phyloP scores from a whole-genome alignment of 2,797 vertebrate genomes.

The Gadopsis bispinosus region DNA sequence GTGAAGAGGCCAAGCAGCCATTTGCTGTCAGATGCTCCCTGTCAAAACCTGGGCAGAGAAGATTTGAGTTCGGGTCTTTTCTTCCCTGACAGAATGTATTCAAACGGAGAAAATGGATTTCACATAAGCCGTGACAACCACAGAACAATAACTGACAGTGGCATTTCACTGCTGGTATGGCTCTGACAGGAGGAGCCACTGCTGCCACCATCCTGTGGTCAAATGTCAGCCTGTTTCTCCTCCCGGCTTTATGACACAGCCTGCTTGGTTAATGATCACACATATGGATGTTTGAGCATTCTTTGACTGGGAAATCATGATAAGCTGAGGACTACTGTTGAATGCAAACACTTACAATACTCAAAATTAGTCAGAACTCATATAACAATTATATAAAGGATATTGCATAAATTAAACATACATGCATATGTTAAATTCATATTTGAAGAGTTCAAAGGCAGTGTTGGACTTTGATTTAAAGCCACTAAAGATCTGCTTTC shows the following conservation, averaged over 20 bases:
- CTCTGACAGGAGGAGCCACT: slow-evolving; percentile 61
- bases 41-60: slow-evolving; percentile 68
- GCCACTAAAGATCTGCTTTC: neutral
- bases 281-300: slow-evolving; percentile 17
- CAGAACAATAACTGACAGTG: slow-evolving; percentile 76
- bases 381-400: neutral
- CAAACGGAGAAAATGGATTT: slow-evolving; percentile 80
- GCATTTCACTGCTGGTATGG: slow-evolving; percentile 63
- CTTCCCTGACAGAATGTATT: slow-evolving; percentile 73
- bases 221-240: slow-evolving; percentile 63
- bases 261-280: slow-evolving; percentile 44
- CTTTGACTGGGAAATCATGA: neutral
- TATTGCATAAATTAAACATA: neutral
- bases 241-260: slow-evolving; percentile 7
- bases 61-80: slow-evolving; percentile 65
- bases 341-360: neutral
- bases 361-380: neutral
- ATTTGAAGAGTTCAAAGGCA: neutral
- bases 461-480: neutral
- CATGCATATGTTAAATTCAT: too few relatives aligned
- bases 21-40: slow-evolving; percentile 72
- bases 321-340: neutral
- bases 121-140: slow-evolving; percentile 70
- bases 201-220: slow-evolving; percentile 59
- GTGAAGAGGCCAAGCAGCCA: slow-evolving; percentile 57